phyloP scores from a whole-genome alignment of 1,140 invertebrate genomes.

The Periplaneta americana region DNA sequence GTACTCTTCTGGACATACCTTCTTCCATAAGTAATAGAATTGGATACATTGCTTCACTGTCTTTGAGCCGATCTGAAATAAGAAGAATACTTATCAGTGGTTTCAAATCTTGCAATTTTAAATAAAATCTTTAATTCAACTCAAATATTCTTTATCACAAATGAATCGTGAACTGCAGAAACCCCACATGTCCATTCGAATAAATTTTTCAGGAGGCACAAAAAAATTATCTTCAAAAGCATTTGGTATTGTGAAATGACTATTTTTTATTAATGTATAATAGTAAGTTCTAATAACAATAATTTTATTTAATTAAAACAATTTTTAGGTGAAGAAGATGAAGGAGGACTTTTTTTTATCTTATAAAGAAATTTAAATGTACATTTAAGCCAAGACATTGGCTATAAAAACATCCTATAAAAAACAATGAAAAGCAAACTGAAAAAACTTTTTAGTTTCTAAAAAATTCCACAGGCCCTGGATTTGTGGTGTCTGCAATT shows the following conservation, averaged over 20 bases:
- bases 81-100: not conserved
- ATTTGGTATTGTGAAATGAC: not conserved
- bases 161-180: too few relatives aligned
- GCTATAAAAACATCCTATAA: too few relatives aligned
- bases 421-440: too few relatives aligned
- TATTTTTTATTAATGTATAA: not conserved
- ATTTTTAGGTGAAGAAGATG: too few relatives aligned
- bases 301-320: not conserved
- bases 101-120: not conserved
- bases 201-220: too few relatives aligned
- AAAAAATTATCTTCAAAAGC: not conserved
- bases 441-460: too few relatives aligned
- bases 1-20: conserved; percentile 84
- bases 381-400: too few relatives aligned
- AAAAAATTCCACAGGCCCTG: too few relatives aligned
- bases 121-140: not conserved
- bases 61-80: conserved; percentile 73
- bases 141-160: not conserved
- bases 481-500: too few relatives aligned
- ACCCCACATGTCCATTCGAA: too few relatives aligned
- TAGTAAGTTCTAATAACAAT: not conserved
- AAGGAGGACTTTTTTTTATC: not conserved
- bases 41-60: conserved; percentile 90
- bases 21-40: conserved; percentile 99
- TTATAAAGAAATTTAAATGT: too few relatives aligned